Evolutionary conservation across 2,113 vertebrate species (phyloP).

Genomic region (Ictidomys tridecemlineatus): DNA sequence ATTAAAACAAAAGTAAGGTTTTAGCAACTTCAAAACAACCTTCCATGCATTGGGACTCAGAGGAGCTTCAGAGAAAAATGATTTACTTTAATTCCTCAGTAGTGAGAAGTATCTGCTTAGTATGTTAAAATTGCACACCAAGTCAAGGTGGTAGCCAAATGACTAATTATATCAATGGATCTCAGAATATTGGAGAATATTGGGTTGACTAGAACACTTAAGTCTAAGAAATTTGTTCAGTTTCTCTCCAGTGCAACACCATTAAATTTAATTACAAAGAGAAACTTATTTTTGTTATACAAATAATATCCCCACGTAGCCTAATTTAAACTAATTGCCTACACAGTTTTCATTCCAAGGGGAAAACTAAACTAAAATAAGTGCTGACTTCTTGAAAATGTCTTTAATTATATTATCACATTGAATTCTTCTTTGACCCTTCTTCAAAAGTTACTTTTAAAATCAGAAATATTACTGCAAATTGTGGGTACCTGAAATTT

Average conservation of each 20-base stretch:
- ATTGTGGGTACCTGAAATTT: slow-evolving; percentile 52
- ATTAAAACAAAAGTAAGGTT: slow-evolving; percentile 61
- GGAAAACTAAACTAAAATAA: slow-evolving; percentile 86
- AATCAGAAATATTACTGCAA: slow-evolving; percentile 73
- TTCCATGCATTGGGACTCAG: background rate
- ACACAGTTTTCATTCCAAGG: slow-evolving; percentile 83
- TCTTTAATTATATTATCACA: slow-evolving; percentile 87
- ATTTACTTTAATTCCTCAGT: background rate
- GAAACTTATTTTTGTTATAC: slow-evolving; percentile 87
- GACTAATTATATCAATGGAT: slow-evolving; percentile 5
- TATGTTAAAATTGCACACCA: slow-evolving; percentile 51
- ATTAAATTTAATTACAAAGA: slow-evolving; percentile 88
- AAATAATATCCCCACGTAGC: slow-evolving; percentile 89
- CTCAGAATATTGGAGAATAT: slow-evolving; percentile 34
- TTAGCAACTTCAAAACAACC: slow-evolving; percentile 16
- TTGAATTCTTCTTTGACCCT: slow-evolving; percentile 81
- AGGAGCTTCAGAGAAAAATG: slow-evolving; percentile 27
- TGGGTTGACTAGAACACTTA: slow-evolving; percentile 2
- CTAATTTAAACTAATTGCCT: slow-evolving; percentile 90
- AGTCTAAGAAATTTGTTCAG: slow-evolving; percentile 72
- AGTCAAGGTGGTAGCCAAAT: slow-evolving; percentile 13
- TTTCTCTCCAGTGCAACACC: slow-evolving; percentile 76
- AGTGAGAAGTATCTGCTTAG: slow-evolving; percentile 41
- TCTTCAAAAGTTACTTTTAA: slow-evolving; percentile 76
- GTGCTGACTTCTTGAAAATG: slow-evolving; percentile 87